These are phyloP conservation scores for Asarcornis scutulata DNA, from an alignment of 2,113 vertebrate genomes.

Conservation along the genomic window DNA sequence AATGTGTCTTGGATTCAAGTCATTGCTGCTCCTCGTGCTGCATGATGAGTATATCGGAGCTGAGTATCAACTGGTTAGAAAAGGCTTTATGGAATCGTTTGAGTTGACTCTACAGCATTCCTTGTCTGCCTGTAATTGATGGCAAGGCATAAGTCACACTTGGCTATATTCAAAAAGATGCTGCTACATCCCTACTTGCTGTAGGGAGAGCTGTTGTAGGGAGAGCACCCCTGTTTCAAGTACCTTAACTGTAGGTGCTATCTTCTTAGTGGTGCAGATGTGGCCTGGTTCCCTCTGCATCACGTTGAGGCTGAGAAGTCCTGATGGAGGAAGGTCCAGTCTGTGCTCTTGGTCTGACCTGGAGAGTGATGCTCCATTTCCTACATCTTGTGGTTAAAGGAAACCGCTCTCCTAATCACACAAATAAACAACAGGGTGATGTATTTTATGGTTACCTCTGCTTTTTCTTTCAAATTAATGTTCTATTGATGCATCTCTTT, in stretches of 20 bases:
- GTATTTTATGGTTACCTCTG: not conserved
- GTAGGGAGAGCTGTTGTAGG: not conserved
- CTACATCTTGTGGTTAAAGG: not conserved
- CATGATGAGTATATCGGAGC: not conserved
- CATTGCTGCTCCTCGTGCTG: not conserved
- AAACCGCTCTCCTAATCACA: not conserved
- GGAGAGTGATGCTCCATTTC: not conserved
- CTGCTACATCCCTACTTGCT: not conserved
- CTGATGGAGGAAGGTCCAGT: not conserved
- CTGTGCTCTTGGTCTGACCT: not conserved
- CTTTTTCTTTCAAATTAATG: not conserved
- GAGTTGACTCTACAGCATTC: not conserved
- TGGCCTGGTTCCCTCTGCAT: not conserved
- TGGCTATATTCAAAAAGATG: not conserved
- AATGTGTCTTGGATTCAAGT: not conserved
- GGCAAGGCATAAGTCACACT: not conserved
- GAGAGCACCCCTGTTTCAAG: not conserved
- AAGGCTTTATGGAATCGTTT: not conserved
- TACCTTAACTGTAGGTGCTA: not conserved
- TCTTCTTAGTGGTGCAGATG: not conserved
- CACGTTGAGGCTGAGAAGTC: not conserved
- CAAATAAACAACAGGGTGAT: not conserved
- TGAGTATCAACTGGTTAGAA: not conserved
- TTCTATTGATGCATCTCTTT: not conserved
- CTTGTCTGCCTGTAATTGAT: fast-evolving